Conservation (phyloP, 2,797 vertebrate genomes). For the Clamator glandarius region DNA sequence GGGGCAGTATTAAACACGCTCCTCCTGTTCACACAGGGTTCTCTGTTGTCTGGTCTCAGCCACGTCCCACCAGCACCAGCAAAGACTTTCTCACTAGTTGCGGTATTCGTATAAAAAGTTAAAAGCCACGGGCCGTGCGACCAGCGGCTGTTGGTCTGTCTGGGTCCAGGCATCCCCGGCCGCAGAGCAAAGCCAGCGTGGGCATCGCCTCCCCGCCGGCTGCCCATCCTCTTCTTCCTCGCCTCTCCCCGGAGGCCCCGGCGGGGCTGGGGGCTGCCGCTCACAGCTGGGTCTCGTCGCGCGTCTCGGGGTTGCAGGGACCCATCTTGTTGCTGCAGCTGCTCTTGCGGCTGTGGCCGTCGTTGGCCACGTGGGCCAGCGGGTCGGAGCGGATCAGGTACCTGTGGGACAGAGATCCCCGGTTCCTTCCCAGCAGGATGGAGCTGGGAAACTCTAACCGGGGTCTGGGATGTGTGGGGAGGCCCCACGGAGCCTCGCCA, state of each 20-base stretch:
- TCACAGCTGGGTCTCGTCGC: slow-evolving; percentile 94
- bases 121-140: slow-evolving; percentile 24
- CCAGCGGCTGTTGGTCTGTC: not conserved
- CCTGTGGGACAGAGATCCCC: slow-evolving; percentile 69
- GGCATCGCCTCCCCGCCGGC: not conserved
- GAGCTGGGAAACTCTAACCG: not conserved
- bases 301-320: slow-evolving; percentile 81
- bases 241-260: not conserved
- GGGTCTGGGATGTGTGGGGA: accelerated
- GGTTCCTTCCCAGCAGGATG: not conserved
- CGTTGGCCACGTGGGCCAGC: slow-evolving; percentile 90
- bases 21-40: not conserved
- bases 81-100: slow-evolving; percentile 55
- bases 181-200: not conserved
- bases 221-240: not conserved
- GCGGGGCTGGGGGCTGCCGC: accelerated
- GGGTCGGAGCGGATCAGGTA: slow-evolving; percentile 97
- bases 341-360: slow-evolving; percentile 82
- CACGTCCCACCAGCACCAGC: not conserved
- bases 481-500: accelerated
- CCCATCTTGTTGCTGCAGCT: slow-evolving; percentile 83
- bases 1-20: accelerated
- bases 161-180: not conserved
- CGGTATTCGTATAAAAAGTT: slow-evolving; percentile 62
- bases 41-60: accelerated